A percentile compares a stretch with the other conserved stretches of the same genome.
These are phyloP conservation scores for Oncopeltus fasciatus DNA, from an alignment of 1,140 invertebrate species.

Conservation along the genomic window DNA sequence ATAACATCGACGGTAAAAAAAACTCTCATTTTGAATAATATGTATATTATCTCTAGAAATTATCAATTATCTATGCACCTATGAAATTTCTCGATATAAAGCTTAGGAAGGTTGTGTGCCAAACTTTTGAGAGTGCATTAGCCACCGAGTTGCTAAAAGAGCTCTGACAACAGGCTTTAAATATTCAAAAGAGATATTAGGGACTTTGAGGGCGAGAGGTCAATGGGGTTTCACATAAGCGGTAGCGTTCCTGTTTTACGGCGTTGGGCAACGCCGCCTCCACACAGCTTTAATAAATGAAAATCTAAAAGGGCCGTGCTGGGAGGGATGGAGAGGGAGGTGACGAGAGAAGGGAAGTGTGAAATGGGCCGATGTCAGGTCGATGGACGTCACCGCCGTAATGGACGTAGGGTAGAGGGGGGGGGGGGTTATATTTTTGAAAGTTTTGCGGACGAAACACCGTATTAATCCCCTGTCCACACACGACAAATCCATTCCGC, in stretches of 20 bases:
- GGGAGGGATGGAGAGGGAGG: neutral
- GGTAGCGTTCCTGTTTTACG: neutral
- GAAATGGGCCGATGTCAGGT: conserved; percentile 3
- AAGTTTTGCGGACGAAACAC: neutral
- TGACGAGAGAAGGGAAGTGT: neutral
- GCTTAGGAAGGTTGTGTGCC: no score
- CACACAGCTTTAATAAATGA: neutral
- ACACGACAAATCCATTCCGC: conserved; percentile 5
- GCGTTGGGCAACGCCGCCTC: neutral
- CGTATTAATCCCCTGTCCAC: neutral
- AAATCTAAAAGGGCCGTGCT: neutral
- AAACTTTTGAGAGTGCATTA: no score
- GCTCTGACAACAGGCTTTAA: neutral
- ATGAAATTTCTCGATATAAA: no score
- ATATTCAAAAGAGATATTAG: neutral
- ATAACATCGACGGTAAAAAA: no score
- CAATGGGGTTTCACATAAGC: neutral
- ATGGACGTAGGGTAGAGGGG: neutral
- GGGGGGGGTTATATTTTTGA: neutral
- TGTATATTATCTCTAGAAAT: no score
- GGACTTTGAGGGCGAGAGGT: no score
- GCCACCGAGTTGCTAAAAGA: neutral
- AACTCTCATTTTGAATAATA: no score
- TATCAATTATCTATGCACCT: no score
- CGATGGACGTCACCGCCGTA: neutral